Base-by-base conservation (phyloP, 2,888 invertebrate genomes). In the Pammene aurita region DNA sequence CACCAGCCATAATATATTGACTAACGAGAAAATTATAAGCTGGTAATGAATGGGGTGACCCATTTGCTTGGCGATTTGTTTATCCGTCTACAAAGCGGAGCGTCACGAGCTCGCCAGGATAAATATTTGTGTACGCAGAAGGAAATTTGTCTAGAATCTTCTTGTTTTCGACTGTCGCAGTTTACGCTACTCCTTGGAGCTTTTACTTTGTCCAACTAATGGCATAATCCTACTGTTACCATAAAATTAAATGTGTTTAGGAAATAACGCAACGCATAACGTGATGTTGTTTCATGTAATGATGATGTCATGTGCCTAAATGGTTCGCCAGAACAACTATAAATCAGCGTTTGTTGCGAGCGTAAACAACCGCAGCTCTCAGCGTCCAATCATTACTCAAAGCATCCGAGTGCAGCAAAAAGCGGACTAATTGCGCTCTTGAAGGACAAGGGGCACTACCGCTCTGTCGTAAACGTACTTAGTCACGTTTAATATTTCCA, bases 401-500 rank as follows among this genome's bases (percentile, higher is more conserved):
- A 87, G 88, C 84, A 89, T 83, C 84, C 78, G 79, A 87, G 84
- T 87, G 86, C 87, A 86, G 85, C 89, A 91, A 91, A 92, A 91
- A 91, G 84, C 82, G 81, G 77, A 86, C 92, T 92, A 92, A 92
- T 91, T 90, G 90, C 89, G 82, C 84, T 85, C 88, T 89, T 86
- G 86, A 90, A 89, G 88, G 89, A 90, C 90, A 88, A 88, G 89
- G 86, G 85, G 84, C 86, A 86, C 86, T 88, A 83, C 76, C 79
- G 76, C 80, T 84, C 87, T 85, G 86, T 88, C 85, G 83, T 85
- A 84, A 87, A 86, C 82, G 82, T 89, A 90, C 90, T 92, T 89
- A 88, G 88, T 87, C 89, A 90, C 91, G 88, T 91, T 87, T 85
- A 85, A 84, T 85, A 86, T 86, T 88, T 89, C 88, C 90, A 87